Evolutionary conservation across 1,140 invertebrate genomes (phyloP).

Genomic region (Phenacoccus solenopsis): DNA sequence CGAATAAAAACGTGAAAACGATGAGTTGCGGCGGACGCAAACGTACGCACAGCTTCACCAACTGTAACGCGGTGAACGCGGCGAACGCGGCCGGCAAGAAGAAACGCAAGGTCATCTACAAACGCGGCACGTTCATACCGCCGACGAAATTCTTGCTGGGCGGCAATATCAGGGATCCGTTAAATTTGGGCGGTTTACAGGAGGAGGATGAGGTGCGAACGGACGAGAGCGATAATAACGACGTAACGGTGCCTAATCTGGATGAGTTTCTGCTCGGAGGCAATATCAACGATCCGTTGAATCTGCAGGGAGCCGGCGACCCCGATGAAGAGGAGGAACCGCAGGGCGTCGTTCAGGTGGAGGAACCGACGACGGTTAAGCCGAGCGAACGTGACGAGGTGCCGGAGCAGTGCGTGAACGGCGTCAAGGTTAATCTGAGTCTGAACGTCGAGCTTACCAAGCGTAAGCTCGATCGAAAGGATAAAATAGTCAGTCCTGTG

Average conservation of each 20-base stretch:
- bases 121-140: slow-evolving; percentile 32
- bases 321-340: not conserved
- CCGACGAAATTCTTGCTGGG: slow-evolving; percentile 89
- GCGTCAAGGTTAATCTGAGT: not conserved
- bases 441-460: not conserved
- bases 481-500: slow-evolving; percentile 86
- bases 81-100: not conserved
- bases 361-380: not conserved
- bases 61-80: not conserved
- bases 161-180: slow-evolving; percentile 86
- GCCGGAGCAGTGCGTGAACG: not conserved
- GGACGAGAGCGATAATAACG: not conserved
- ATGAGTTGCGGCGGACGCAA: not conserved
- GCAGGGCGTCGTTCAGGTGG: too few relatives aligned
- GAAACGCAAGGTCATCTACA: not conserved
- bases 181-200: slow-evolving; percentile 85
- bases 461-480: slow-evolving; percentile 36
- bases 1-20: not conserved
- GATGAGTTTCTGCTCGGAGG: slow-evolving; percentile 90
- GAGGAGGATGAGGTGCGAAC: slow-evolving; percentile 48
- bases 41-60: not conserved
- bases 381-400: not conserved
- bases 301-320: slow-evolving; percentile 47
- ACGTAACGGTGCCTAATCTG: slow-evolving; percentile 35
- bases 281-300: slow-evolving; percentile 87